These are phyloP conservation scores for Oxygymnocypris stewartii DNA, from an alignment of 2,113 vertebrate genomes.

Conservation along the genomic window DNA sequence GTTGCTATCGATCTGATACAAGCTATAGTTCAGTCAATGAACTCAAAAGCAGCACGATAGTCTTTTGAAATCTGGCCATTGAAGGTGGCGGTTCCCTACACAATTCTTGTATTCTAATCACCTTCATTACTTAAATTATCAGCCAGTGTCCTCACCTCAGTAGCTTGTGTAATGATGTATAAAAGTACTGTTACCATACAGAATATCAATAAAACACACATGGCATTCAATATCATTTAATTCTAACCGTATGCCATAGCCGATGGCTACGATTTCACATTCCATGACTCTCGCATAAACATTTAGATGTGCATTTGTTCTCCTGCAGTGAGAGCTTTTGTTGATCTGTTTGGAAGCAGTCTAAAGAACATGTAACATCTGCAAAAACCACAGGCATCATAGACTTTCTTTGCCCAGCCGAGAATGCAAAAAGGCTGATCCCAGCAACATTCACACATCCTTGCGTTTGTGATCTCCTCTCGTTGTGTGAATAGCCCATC, in stretches of 20 bases:
- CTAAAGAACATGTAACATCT: constrained; percentile 54
- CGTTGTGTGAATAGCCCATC: constrained; percentile 26
- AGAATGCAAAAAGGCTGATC: constrained; percentile 21
- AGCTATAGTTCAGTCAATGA: neutral
- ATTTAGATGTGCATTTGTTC: constrained; percentile 36
- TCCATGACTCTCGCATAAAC: constrained; percentile 32
- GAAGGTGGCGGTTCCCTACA: neutral
- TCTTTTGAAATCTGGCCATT: constrained; percentile 4
- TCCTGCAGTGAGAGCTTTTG: constrained; percentile 37
- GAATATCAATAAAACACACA: constrained; percentile 13
- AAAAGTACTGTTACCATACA: neutral
- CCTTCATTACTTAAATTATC: neutral
- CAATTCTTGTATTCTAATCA: neutral
- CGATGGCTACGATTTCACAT: neutral
- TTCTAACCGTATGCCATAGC: constrained; percentile 6
- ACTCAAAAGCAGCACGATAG: neutral
- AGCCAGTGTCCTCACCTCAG: neutral
- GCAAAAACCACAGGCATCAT: constrained; percentile 48
- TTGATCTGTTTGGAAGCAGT: constrained; percentile 42
- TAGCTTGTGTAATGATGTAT: neutral
- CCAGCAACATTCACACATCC: constrained; percentile 33
- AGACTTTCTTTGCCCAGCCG: constrained; percentile 21
- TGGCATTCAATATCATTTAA: neutral
- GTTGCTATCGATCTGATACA: constrained; percentile 3
- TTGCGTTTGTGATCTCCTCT: constrained; percentile 1